These are phyloP conservation scores for Atta cephalotes DNA, from an alignment of 1,140 invertebrate genomes.

Conservation along the genomic window DNA sequence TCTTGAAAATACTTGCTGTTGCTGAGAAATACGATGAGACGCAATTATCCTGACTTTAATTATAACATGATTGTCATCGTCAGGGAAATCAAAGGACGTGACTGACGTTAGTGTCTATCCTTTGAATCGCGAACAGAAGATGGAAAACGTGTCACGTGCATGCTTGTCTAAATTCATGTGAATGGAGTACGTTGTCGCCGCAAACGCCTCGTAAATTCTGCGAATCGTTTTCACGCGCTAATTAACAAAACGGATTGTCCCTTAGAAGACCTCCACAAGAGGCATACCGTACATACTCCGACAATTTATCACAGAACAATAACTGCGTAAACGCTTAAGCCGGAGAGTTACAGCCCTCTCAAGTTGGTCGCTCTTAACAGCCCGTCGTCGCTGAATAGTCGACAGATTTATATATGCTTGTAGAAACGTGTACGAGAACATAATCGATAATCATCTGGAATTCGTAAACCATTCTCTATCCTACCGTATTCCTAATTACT, in stretches of 20 bases:
- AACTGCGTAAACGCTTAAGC: constrained; percentile 68
- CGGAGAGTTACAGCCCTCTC: constrained; percentile 60
- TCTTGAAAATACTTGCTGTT: background rate
- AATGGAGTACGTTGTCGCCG: background rate
- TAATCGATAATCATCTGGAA: constrained; percentile 43
- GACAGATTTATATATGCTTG: constrained; percentile 47
- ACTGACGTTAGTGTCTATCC: background rate
- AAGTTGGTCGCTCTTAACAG: constrained; percentile 52
- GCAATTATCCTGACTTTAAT: background rate
- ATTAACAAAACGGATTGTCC: constrained; percentile 66
- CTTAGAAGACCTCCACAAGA: background rate
- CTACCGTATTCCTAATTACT: background rate
- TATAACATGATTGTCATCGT: background rate
- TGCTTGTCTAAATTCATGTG: constrained; percentile 9
- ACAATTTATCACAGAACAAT: constrained; percentile 68
- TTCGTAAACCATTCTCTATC: background rate
- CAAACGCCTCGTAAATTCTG: constrained; percentile 20
- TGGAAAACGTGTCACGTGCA: background rate
- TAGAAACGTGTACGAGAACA: background rate
- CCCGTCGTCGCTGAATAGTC: constrained; percentile 57
- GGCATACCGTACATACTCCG: constrained; percentile 19
- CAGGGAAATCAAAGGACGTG: background rate
- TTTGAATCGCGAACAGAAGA: constrained; percentile 8
- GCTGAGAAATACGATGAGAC: background rate
- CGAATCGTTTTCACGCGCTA: constrained; percentile 47